Conservation (phyloP, 2,113 vertebrate species). For the Pan paniscus region DNA sequence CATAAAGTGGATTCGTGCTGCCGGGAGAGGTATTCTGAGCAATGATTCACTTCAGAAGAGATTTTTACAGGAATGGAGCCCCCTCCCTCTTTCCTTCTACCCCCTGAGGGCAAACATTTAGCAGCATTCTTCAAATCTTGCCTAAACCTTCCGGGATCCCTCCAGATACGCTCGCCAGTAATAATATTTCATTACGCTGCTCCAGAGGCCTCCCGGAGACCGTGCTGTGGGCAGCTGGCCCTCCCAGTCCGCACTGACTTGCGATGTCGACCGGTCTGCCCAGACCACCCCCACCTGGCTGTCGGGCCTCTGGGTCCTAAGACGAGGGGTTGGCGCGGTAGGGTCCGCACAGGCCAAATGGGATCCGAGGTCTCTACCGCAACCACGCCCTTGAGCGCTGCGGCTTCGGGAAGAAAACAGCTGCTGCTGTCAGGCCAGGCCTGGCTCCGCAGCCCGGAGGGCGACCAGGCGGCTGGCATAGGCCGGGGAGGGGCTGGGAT, state of each 20-base stretch:
- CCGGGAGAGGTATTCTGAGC: conserved; percentile 53
- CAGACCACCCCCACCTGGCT: not conserved
- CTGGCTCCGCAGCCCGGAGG: not conserved
- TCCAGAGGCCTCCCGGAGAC: conserved; percentile 16
- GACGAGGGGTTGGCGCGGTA: not conserved
- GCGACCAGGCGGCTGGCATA: not conserved
- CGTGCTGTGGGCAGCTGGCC: not conserved
- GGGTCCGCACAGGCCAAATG: not conserved
- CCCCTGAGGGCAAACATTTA: conserved; percentile 66
- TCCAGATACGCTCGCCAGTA: not conserved
- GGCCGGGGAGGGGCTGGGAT: not conserved
- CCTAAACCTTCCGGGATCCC: conserved; percentile 1
- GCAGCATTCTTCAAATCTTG: conserved; percentile 53
- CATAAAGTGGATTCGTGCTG: not conserved
- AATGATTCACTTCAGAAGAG: conserved; percentile 57
- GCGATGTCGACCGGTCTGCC: not conserved
- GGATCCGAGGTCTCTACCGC: not conserved
- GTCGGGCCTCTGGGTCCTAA: not conserved
- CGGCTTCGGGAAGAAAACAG: not conserved
- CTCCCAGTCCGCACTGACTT: not conserved
- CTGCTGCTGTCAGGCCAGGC: not conserved
- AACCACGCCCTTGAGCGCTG: not conserved
- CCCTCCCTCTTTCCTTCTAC: conserved; percentile 6
- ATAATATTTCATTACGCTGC: conserved; percentile 39
- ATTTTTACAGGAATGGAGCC: conserved; percentile 60